Base-by-base conservation (phyloP, 2,113 vertebrate species). In the Megaleporinus macrocephalus region DNA sequence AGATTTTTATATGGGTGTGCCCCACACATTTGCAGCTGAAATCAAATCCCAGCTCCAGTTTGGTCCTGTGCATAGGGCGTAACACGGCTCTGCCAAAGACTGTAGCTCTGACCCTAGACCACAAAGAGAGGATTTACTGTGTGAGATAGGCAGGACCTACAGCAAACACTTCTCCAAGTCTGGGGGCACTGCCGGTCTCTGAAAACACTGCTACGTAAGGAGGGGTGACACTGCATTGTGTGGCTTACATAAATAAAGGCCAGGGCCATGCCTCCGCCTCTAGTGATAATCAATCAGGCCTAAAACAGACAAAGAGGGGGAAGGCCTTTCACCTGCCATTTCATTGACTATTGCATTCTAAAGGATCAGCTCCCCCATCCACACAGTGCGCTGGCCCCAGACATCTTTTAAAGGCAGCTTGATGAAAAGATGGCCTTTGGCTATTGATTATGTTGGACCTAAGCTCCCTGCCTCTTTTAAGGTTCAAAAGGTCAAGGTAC, bases 401-500 rank as follows among this genome's bases (percentile, higher is more conserved):
- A 51, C 57, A 2, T 84, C 57, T 76, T 78, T 66, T 76, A 65
- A 76, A 75, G 84, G 57, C 76, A 73, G 49, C 62, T 4, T 69
- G 77, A 73, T 89, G 36, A 55, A 86, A 86, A 86, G 84, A 82
- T 88, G 89, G 90, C 89, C 88, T 87, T 74, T 87, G 79, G 81
- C 79, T 88, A 91, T 90, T 89, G 88, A 92, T 89, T 75, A 83
- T 86, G 36, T 30, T 24, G 24, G 66, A 36, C 71, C 57, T 49
- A 26, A 33, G 41, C 26, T 30, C 84, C 69, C 55, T 47, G 6
- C 71, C 85, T 77, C 82, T 79, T 76, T 22, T 79, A 81, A 79
- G 47, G 89, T 92, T 91, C 90, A 88, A 13, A 69, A 87, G 91
- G 92, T 91, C 88, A 87, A 71, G 61, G 36, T 18, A 88, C 80